phyloP scores from a whole-genome alignment of 2,888 invertebrate genomes.

The Andrena bicolor region DNA sequence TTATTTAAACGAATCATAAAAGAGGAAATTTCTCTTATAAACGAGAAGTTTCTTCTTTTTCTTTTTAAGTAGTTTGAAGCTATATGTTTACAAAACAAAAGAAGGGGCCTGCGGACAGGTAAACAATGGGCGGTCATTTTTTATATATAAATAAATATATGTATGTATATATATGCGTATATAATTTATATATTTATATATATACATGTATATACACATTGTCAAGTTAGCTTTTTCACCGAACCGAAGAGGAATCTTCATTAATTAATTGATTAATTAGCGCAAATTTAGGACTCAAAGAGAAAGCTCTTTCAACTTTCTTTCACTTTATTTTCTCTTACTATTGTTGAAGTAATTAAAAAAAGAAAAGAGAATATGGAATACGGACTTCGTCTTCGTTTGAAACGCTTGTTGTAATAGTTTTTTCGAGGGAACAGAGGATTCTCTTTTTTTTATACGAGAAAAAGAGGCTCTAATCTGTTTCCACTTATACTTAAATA shows the following conservation, averaged over 20 bases:
- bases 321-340: slow-evolving; percentile 30
- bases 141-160: slow-evolving; percentile 61
- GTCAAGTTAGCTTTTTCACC: slow-evolving; percentile 83
- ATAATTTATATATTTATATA: slow-evolving; percentile 48
- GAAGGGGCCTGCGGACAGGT: slow-evolving; percentile 53
- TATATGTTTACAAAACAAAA: slow-evolving; percentile 53
- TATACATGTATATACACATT: slow-evolving; percentile 70
- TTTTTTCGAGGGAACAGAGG: slow-evolving; percentile 41
- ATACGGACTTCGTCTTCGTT: slow-evolving; percentile 53
- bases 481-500: slow-evolving; percentile 79
- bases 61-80: slow-evolving; percentile 29
- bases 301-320: slow-evolving; percentile 30
- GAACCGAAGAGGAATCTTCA: slow-evolving; percentile 65
- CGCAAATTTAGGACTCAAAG: slow-evolving; percentile 45
- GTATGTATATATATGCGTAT: slow-evolving; percentile 48
- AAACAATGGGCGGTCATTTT: slow-evolving; percentile 62
- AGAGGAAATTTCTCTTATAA: slow-evolving; percentile 26
- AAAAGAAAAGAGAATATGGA: slow-evolving; percentile 24
- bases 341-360: slow-evolving; percentile 41
- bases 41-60: slow-evolving; percentile 40
- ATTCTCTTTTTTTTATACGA: slow-evolving; percentile 70
- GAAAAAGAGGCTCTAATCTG: slow-evolving; percentile 69
- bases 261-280: slow-evolving; percentile 54
- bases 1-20: slow-evolving; percentile 38
- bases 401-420: slow-evolving; percentile 63